Evolutionary conservation across 2,888 invertebrate genomes (phyloP), one percentile per base, ranked within the genome.

Genomic region (Limnephilus auricula): DNA sequence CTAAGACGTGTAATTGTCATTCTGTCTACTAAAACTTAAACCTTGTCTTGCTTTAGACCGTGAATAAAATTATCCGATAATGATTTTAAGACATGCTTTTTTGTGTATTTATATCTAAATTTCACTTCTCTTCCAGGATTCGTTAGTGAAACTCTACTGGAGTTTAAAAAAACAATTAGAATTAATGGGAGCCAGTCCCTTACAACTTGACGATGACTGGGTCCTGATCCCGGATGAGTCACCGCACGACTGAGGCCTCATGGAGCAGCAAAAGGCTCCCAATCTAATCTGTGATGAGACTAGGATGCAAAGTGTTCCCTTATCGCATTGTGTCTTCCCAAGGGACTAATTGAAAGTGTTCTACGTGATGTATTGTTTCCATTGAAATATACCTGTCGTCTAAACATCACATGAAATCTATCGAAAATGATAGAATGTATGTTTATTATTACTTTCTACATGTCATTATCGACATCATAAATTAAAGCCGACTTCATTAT

Each of bases 151-250:
- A 94, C 95, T 97, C 32, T 97, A 97, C 94, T 96, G 96, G 94
- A 97, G 97, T 93, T 95, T 98, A 84, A 96, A 96, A 94, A 96
- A 96, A 93, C 97, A 98, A 94, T 94, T 97, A 93, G 96, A 97
- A 94, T 94, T 95, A 84, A 95, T 96, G 93, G 94, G 92, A 30
- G 82, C 86, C 79, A 89, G 87, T 31, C 91, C 91, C 30, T 94
- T 92, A 93, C 95, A 94, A 94, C 95, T 94, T 93, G 95, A 95
- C 93, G 96, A 96, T 93, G 95, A 95, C 83, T 97, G 97, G 96
- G 94, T 96, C 6, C 94, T 95, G 25, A 94, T 96, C 86, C 95
- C 95, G 25, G 95, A 95, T 91, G 95, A 95, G 93, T 93, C 94
- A 94, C 95, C 95, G 80, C 95, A 94, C 94, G 95, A 96, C 94